These are phyloP conservation scores for Pontoporia blainvillei DNA, from an alignment of 2,113 vertebrate genomes.

Conservation along the genomic window DNA sequence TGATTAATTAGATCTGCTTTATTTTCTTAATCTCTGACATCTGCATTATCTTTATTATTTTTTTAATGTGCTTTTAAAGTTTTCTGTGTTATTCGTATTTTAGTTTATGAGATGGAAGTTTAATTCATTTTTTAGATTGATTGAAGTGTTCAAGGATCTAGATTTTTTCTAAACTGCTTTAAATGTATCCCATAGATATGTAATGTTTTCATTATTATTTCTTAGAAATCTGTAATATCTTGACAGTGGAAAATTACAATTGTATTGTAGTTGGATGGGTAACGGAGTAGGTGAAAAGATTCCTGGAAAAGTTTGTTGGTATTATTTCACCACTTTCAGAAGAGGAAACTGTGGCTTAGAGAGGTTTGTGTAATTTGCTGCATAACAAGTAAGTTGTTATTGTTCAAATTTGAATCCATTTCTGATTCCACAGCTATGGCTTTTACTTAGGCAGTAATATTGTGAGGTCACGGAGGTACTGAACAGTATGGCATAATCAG, in stretches of 20 bases:
- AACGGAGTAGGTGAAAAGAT: background rate
- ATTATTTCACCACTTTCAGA: background rate
- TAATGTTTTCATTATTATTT: background rate
- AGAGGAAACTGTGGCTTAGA: background rate
- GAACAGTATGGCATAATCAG: background rate
- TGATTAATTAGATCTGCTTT: background rate
- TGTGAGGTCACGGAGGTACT: slow-evolving; percentile 62
- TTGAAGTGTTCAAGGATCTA: background rate
- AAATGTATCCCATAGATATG: background rate
- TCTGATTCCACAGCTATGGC: background rate
- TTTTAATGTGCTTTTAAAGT: background rate
- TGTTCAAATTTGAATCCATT: background rate
- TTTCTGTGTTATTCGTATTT: background rate
- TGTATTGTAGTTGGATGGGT: background rate
- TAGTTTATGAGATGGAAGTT: background rate
- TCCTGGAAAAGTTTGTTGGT: background rate
- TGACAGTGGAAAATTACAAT: background rate
- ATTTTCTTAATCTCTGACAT: background rate
- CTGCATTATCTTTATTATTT: background rate
- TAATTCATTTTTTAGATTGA: background rate
- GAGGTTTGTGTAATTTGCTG: background rate
- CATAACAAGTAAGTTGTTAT: background rate
- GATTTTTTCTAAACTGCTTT: background rate
- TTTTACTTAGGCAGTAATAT: background rate
- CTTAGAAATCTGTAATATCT: background rate